phyloP scores from a whole-genome alignment of 2,113 vertebrate species.

The Thermophis baileyi region DNA sequence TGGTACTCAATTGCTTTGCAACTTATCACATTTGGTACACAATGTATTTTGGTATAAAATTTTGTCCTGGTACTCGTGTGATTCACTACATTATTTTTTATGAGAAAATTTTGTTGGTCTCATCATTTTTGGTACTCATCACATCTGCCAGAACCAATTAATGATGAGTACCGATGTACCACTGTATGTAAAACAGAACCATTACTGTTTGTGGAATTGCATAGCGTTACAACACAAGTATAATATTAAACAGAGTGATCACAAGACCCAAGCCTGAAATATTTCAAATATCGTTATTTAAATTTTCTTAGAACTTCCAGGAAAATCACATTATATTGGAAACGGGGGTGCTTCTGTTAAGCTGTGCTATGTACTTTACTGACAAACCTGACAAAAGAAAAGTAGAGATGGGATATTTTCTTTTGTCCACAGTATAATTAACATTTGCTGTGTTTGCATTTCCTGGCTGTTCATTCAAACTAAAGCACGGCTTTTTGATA shows the following conservation, averaged over 20 bases:
- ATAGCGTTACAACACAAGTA: not conserved
- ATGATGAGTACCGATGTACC: not conserved
- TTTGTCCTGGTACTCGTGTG: not conserved
- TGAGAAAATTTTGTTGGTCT: not conserved
- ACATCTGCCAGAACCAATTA: not conserved
- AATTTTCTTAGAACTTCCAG: not conserved
- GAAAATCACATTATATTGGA: constrained; percentile 4
- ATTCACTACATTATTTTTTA: not conserved
- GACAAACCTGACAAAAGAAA: not conserved
- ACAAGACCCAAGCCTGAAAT: not conserved
- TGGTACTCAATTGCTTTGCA: not conserved
- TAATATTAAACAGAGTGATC: not conserved
- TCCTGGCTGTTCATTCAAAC: not conserved
- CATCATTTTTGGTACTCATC: not conserved
- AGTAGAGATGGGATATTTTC: not conserved
- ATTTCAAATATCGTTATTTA: not conserved
- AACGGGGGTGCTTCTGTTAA: not conserved
- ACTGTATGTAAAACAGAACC: constrained; percentile 20
- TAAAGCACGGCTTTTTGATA: not conserved
- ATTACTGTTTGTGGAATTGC: not conserved
- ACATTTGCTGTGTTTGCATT: not conserved
- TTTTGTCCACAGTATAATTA: not conserved
- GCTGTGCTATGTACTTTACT: not conserved
- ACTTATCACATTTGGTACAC: not conserved
- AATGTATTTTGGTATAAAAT: not conserved